A percentile compares a stretch with the other conserved stretches of the same genome.
Evolutionary conservation across 2,113 vertebrate genomes (phyloP).

Genomic region (Apteryx mantelli): DNA sequence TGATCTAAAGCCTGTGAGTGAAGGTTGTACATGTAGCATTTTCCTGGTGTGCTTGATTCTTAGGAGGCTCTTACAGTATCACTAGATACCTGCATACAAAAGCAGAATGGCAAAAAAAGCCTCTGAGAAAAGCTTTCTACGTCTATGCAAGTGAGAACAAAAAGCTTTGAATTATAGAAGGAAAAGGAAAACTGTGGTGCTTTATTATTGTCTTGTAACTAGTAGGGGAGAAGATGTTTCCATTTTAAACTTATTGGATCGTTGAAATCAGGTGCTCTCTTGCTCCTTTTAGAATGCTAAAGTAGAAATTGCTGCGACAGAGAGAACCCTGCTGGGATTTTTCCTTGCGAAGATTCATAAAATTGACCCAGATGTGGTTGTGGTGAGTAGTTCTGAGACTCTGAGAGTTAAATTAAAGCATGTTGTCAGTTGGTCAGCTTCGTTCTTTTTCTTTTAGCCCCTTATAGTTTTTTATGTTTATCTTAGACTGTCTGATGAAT

Average conservation of each 20-base stretch:
- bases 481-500: conserved; percentile 10
- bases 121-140: conserved; percentile 34
- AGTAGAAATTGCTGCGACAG: conserved; percentile 91
- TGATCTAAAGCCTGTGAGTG: background rate
- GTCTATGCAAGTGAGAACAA: conserved; percentile 10
- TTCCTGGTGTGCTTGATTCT: conserved; percentile 42
- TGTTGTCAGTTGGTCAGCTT: conserved; percentile 19
- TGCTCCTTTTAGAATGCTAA: conserved; percentile 87
- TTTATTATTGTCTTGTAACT: conserved; percentile 52
- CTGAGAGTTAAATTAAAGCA: conserved; percentile 12
- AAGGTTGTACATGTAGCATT: conserved; percentile 1
- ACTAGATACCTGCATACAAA: conserved; percentile 49
- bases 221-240: conserved; percentile 34
- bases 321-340: conserved; percentile 93
- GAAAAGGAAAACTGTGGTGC: conserved; percentile 18
- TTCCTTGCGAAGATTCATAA: conserved; percentile 97
- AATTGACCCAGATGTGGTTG: conserved; percentile 95
- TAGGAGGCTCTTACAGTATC: conserved; percentile 47
- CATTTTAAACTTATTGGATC: conserved; percentile 53
- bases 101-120: conserved; percentile 33
- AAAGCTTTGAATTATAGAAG: conserved; percentile 32
- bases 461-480: background rate
- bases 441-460: conserved; percentile 35
- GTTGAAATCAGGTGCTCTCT: conserved; percentile 55
- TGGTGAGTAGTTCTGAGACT: conserved; percentile 84